phyloP scores from a whole-genome alignment of 2,797 vertebrate species.

The Coendou prehensilis region DNA sequence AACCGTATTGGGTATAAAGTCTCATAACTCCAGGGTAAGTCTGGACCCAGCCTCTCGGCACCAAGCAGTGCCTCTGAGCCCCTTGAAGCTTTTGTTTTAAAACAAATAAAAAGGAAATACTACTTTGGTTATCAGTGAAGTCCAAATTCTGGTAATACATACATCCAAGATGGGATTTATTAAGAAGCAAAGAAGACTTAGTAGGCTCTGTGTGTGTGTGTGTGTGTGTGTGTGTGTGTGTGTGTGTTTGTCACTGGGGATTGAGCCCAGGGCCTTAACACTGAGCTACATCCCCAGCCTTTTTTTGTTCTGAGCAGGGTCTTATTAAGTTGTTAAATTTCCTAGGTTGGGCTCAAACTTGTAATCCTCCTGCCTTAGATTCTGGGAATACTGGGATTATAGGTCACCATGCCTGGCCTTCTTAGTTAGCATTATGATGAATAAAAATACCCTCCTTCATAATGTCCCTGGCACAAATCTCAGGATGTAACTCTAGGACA shows the following conservation, averaged over 20 bases:
- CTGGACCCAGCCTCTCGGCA: not conserved
- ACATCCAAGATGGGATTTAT: not conserved
- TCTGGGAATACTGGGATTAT: not conserved
- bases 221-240: not conserved
- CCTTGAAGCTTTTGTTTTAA: not conserved
- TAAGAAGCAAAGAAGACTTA: not conserved
- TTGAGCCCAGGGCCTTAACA: not conserved
- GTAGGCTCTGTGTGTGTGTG: not conserved
- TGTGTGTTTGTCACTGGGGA: not conserved
- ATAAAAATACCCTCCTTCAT: not conserved
- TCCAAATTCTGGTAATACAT: not conserved
- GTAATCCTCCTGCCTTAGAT: not conserved
- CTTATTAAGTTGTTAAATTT: not conserved
- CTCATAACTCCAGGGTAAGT: not conserved
- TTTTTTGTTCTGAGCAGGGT: not conserved
- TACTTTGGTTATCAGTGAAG: not conserved
- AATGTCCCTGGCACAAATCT: not conserved
- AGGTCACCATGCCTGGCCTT: not conserved
- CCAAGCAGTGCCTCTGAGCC: not conserved
- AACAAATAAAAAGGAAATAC: not conserved
- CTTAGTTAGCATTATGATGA: not conserved
- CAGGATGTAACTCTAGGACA: not conserved
- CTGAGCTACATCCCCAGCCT: not conserved
- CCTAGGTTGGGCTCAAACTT: not conserved
- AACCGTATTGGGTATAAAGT: not conserved